Base-by-base conservation (phyloP, 2,797 vertebrate genomes). In the Carapus acus region DNA sequence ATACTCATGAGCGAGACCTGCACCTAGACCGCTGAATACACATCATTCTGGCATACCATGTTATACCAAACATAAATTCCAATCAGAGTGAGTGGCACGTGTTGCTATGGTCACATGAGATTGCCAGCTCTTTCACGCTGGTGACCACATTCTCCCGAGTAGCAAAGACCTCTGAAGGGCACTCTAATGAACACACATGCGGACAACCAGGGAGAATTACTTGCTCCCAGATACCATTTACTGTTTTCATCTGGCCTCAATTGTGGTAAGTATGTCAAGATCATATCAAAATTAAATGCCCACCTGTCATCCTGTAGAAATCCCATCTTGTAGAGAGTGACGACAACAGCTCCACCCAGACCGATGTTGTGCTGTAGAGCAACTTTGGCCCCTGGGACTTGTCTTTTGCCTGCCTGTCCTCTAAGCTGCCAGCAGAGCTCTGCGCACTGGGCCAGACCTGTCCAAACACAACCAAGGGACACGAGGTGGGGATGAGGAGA, bases 351-450 rank as follows among this genome's bases (percentile, higher is more conserved):
- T 46, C 96, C 94, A 43, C 96, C 96, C 4, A 97, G 13, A 59
- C 94, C 96, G 38, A 97, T 79, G 76, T 98, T 98, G 78, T 97
- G 96, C 68, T 99, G 96, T 80, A 99, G 76, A 44, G 88, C 95
- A 61, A 96, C 85, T 82, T 92, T 91, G 36, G 95, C 94, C 54
- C 90, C 87, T 0, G 87, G 83, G 61, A 97, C 96, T 84, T 97
- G 96, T 60, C 94, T 86, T 69, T 58, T 84, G 59, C 80, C 92
- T 3, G 96, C 94, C 85, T 88, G 89, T 3, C 92, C 93, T 53
- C 96, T 79, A 54, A 99, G 91, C 84, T 99, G 96, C 95, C 95
- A 98, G 89, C 95, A 97, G 54, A 98, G 89, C 82, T 99, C 96
- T 1, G 91, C 89, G 79, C 94, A 98, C 88, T 99, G 96, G 62